Conservation (phyloP, 1,140 invertebrate species). For the Octopus sinensis region DNA sequence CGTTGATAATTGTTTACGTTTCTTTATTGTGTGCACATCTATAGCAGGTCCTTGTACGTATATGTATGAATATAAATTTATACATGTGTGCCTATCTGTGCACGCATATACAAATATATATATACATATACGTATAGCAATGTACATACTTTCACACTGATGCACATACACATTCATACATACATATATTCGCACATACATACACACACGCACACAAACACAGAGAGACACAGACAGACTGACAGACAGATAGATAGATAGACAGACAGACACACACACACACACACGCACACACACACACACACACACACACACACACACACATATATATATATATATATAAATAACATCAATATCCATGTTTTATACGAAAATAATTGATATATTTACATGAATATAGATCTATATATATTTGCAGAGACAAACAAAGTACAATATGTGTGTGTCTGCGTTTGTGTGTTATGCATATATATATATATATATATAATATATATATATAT, state of each 20-base stretch:
- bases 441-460: background rate
- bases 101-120: too few species aligned
- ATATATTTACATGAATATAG: too few species aligned
- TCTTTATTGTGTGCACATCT: too few species aligned
- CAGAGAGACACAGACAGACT: background rate
- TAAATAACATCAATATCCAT: background rate
- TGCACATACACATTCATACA: background rate
- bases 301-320: constrained; percentile 2
- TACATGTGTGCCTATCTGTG: too few species aligned
- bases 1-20: too few species aligned
- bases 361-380: background rate
- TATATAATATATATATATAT: constrained; percentile 5
- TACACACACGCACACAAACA: background rate
- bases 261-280: background rate
- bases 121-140: background rate
- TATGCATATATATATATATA: background rate
- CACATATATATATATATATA: background rate
- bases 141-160: background rate
- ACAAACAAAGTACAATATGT: background rate
- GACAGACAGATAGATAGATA: background rate
- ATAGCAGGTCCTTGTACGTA: too few species aligned
- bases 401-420: too few species aligned
- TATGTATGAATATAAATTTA: too few species aligned
- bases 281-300: background rate
- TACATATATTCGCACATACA: background rate